Conservation (phyloP, 2,888 invertebrate species). For the Cheilosia impressa region DNA sequence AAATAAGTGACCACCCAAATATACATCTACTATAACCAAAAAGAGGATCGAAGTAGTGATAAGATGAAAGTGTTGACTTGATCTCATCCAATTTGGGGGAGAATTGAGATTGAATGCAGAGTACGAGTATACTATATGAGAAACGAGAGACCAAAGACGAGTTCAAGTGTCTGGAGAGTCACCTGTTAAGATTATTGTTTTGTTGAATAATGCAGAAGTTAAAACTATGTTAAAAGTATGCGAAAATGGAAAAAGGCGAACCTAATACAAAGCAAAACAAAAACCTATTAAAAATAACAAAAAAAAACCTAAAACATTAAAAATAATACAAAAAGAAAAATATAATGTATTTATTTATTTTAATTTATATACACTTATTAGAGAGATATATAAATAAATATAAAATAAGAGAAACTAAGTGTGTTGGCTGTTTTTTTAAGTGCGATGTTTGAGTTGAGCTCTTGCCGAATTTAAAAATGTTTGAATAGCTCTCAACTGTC, state of each 20-base stretch:
- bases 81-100: conserved; percentile 41
- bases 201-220: conserved; percentile 69
- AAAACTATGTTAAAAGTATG: conserved; percentile 71
- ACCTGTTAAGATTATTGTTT: conserved; percentile 74
- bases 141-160: conserved; percentile 38
- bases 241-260: conserved; percentile 65
- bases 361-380: conserved; percentile 83
- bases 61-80: conserved; percentile 38
- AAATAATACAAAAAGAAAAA: conserved; percentile 73
- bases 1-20: neutral
- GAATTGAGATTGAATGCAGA: conserved; percentile 60
- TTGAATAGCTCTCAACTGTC: too few relatives aligned
- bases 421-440: neutral
- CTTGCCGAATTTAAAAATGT: too few relatives aligned
- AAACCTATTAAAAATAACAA: conserved; percentile 76
- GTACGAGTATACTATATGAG: conserved; percentile 55
- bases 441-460: too few relatives aligned
- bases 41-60: conserved; percentile 38
- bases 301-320: conserved; percentile 78
- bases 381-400: conserved; percentile 82
- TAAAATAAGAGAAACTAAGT: conserved; percentile 78
- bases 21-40: conserved; percentile 42
- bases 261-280: conserved; percentile 68
- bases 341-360: conserved; percentile 83
- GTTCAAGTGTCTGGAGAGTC: conserved; percentile 58